Conservation (phyloP, 2,888 invertebrate species). For the Stenotaenia linearis region DNA sequence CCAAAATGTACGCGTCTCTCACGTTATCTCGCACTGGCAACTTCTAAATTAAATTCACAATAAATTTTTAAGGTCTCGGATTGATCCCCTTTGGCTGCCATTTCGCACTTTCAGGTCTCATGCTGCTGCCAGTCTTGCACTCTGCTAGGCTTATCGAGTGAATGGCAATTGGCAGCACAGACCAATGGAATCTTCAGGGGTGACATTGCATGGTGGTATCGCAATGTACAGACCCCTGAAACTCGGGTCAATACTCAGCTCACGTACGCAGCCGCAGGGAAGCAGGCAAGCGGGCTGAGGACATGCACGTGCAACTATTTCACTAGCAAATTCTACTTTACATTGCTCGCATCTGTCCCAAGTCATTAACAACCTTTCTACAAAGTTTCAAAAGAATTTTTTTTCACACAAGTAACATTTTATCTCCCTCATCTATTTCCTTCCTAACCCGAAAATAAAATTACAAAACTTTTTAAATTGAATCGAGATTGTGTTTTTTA, state of each 20-base stretch:
- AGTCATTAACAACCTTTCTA: conserved; percentile 12
- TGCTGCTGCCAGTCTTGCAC: conserved; percentile 10
- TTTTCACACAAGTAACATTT: background rate
- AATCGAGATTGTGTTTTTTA: no score
- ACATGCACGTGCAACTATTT: conserved; percentile 24
- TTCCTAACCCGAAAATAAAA: no score
- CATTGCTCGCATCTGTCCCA: conserved; percentile 20
- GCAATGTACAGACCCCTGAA: background rate
- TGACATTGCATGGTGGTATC: conserved; percentile 23
- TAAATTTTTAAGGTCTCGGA: background rate
- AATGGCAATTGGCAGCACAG: conserved; percentile 7
- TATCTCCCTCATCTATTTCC: background rate
- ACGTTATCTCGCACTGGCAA: background rate
- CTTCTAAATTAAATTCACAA: conserved; percentile 8
- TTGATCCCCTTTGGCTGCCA: conserved; percentile 26
- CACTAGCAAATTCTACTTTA: conserved; percentile 26
- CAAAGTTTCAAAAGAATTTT: conserved; percentile 6
- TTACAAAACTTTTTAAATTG: background rate
- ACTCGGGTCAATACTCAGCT: conserved; percentile 12
- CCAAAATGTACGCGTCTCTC: background rate
- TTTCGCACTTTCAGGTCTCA: background rate
- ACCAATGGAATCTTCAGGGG: conserved; percentile 8
- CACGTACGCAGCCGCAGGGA: conserved; percentile 26
- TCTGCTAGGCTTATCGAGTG: background rate
- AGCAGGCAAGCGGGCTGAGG: conserved; percentile 1